Percentiles rank a stretch among this genome's conserved stretches.
phyloP scores from a whole-genome alignment of 2,888 invertebrate species.

The Netelia virgata region DNA sequence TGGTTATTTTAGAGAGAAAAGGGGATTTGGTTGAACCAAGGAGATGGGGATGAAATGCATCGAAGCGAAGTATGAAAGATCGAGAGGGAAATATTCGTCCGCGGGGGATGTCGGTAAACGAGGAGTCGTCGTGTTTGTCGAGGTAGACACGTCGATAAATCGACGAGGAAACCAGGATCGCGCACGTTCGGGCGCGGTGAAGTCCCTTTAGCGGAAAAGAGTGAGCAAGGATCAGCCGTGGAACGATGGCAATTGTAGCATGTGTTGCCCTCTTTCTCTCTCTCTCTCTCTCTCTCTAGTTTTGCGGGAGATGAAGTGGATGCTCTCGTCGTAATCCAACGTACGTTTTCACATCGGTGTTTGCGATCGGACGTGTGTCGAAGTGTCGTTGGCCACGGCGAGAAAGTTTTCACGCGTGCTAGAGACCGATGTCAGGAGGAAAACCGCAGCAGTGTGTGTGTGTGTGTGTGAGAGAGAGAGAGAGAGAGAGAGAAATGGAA shows the following conservation, averaged over 20 bases:
- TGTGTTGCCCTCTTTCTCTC: background rate
- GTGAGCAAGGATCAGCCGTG: conserved; percentile 18
- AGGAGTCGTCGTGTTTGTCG: conserved; percentile 45
- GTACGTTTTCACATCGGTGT: conserved; percentile 2
- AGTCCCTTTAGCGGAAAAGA: background rate
- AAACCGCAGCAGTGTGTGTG: background rate
- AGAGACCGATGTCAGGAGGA: conserved; percentile 45
- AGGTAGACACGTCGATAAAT: conserved; percentile 57
- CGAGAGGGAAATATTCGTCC: conserved; percentile 37
- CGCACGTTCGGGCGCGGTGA: background rate
- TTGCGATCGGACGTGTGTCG: background rate
- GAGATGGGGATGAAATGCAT: background rate
- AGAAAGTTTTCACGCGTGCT: conserved; percentile 69
- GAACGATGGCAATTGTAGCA: background rate
- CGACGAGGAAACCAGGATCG: conserved; percentile 33
- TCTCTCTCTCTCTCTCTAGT: background rate
- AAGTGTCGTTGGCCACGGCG: conserved; percentile 27
- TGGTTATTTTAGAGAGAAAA: conserved; percentile 31
- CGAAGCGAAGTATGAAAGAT: conserved; percentile 24
- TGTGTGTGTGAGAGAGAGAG: background rate
- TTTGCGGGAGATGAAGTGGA: background rate
- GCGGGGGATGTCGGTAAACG: conserved; percentile 50
- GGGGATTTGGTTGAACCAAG: background rate
- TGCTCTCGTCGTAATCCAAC: conserved; percentile 17
- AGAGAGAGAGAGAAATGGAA: background rate